Conservation (phyloP, 2,888 invertebrate species). For the Harpalus rubripes region DNA sequence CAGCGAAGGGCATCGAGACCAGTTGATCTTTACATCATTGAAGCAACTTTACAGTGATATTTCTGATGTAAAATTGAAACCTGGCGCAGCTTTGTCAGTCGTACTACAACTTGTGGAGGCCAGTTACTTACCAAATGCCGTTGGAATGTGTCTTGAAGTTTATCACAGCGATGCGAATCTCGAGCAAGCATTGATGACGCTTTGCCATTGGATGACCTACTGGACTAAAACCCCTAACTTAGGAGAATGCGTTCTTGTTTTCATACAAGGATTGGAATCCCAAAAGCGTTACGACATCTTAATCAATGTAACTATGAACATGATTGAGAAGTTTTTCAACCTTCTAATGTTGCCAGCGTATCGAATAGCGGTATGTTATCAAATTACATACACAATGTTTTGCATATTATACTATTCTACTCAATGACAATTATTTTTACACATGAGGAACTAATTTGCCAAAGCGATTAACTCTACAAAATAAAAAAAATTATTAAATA, state of each 20-base stretch:
- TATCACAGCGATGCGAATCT: conserved; percentile 79
- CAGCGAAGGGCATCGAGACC: conserved; percentile 75
- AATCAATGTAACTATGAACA: conserved; percentile 81
- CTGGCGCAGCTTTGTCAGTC: conserved; percentile 81
- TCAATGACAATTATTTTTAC: too few relatives aligned
- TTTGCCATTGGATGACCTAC: conserved; percentile 85
- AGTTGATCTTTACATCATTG: conserved; percentile 80
- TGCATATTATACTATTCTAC: too few relatives aligned
- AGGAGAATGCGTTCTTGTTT: conserved; percentile 83
- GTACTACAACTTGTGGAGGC: conserved; percentile 80
- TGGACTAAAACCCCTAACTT: conserved; percentile 83
- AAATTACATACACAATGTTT: background rate
- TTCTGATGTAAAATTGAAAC: conserved; percentile 80
- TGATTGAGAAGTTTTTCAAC: conserved; percentile 81
- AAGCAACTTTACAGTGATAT: conserved; percentile 82
- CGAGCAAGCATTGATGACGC: conserved; percentile 81
- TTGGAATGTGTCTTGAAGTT: conserved; percentile 76
- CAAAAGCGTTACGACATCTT: conserved; percentile 77
- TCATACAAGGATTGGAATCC: conserved; percentile 82
- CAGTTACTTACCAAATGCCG: conserved; percentile 75
- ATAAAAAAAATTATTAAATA: too few relatives aligned
- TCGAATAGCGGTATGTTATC: conserved; percentile 74
- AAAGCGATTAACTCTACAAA: too few relatives aligned
- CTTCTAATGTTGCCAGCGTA: conserved; percentile 80
- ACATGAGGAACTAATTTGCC: too few relatives aligned